These are phyloP conservation scores for Lepidothrix coronata DNA, from an alignment of 2,113 vertebrate species.

Conservation along the genomic window DNA sequence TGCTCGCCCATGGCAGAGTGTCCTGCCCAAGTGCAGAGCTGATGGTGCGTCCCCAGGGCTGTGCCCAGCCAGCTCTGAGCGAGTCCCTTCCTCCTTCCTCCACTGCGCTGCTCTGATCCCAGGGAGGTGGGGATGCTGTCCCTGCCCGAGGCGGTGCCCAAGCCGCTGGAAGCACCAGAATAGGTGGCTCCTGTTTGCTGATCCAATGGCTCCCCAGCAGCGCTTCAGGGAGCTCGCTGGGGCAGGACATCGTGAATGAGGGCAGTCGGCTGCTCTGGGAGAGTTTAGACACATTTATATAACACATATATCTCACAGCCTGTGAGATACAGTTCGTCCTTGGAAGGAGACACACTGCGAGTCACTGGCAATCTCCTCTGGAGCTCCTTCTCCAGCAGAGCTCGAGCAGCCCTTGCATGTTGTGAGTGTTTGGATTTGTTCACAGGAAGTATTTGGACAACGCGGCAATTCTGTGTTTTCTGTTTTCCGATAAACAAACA, in stretches of 20 bases:
- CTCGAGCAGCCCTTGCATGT: background rate
- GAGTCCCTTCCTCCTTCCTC: background rate
- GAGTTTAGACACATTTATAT: background rate
- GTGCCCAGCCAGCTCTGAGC: background rate
- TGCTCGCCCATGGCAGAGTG: background rate
- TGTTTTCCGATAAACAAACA: background rate
- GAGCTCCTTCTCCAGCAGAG: background rate
- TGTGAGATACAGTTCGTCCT: background rate
- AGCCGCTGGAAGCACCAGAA: background rate
- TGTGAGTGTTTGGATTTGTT: background rate
- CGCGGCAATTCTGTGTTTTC: background rate
- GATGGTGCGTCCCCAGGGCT: background rate
- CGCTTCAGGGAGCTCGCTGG: background rate
- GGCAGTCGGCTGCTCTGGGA: background rate
- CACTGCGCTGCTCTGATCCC: too few species aligned
- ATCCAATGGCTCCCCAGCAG: background rate
- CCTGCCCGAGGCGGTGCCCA: background rate
- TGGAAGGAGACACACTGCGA: background rate
- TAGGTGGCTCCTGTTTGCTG: background rate
- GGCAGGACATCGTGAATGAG: background rate
- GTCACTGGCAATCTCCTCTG: background rate
- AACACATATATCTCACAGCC: rapidly evolving
- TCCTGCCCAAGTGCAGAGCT: background rate
- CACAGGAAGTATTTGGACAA: background rate
- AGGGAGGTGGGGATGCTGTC: background rate